phyloP scores from a whole-genome alignment of 2,888 invertebrate species.

The Harpalus rufipes region DNA sequence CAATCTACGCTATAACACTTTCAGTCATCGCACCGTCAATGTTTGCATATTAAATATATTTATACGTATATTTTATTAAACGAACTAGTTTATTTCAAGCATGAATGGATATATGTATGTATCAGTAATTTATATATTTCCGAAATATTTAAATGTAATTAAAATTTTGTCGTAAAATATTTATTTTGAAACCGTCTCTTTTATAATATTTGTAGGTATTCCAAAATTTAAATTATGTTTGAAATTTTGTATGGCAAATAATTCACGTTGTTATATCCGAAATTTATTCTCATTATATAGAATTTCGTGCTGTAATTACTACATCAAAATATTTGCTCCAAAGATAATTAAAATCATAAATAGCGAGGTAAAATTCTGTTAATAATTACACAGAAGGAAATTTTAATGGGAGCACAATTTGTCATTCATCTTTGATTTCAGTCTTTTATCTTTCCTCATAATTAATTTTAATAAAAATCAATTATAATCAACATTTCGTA shows the following conservation, averaged over 20 bases:
- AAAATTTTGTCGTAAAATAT: too few species aligned
- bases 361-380: neutral
- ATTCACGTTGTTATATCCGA: conserved; percentile 6
- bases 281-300: conserved; percentile 22
- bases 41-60: too few species aligned
- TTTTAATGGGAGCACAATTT: conserved; percentile 10
- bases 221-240: conserved; percentile 6
- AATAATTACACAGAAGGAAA: conserved; percentile 3
- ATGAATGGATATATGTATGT: too few species aligned
- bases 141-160: too few species aligned
- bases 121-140: too few species aligned
- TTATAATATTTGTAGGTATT: neutral
- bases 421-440: neutral
- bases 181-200: too few species aligned
- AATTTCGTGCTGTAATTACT: conserved; percentile 9
- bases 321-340: conserved; percentile 31
- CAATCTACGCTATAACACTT: too few species aligned
- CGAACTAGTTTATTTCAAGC: too few species aligned
- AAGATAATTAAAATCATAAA: conserved; percentile 31
- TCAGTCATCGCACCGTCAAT: too few species aligned
- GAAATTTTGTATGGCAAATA: neutral
- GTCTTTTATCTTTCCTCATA: neutral
- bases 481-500: neutral
- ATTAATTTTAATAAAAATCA: neutral
- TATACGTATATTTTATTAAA: too few species aligned